Evolutionary conservation across 2,113 vertebrate genomes (phyloP).

Genomic region (Macaca fascicularis): DNA sequence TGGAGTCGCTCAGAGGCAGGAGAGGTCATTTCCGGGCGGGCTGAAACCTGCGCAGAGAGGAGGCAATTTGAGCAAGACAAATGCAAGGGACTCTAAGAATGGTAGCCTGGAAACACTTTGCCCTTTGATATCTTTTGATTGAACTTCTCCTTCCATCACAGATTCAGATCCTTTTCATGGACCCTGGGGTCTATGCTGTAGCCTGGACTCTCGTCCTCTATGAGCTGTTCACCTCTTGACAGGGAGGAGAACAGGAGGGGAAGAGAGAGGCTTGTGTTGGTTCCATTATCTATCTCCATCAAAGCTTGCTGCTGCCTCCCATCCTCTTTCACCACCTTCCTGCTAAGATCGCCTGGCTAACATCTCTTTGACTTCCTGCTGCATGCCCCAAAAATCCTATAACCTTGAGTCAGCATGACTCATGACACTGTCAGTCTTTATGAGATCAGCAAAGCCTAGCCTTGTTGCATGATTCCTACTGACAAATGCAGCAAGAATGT

Average conservation of each 20-base stretch:
- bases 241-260: background rate
- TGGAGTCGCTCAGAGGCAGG: background rate
- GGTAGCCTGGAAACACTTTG: background rate
- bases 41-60: background rate
- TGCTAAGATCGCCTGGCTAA: background rate
- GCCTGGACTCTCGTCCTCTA: background rate
- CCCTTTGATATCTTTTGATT: background rate
- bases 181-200: background rate
- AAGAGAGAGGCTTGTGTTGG: background rate
- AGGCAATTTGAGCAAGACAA: background rate
- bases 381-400: background rate
- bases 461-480: background rate
- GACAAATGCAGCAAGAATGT: background rate
- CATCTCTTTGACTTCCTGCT: background rate
- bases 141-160: background rate
- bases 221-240: background rate
- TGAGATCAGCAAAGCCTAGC: background rate
- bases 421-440: background rate
- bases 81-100: background rate
- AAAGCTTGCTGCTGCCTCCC: background rate
- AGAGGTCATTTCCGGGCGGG: background rate
- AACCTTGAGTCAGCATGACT: slow-evolving; percentile 43
- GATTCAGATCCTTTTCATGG: background rate
- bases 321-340: background rate
- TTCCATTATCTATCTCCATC: background rate